phyloP scores from a whole-genome alignment of 2,113 vertebrate genomes.

The Ctenomys sociabilis region DNA sequence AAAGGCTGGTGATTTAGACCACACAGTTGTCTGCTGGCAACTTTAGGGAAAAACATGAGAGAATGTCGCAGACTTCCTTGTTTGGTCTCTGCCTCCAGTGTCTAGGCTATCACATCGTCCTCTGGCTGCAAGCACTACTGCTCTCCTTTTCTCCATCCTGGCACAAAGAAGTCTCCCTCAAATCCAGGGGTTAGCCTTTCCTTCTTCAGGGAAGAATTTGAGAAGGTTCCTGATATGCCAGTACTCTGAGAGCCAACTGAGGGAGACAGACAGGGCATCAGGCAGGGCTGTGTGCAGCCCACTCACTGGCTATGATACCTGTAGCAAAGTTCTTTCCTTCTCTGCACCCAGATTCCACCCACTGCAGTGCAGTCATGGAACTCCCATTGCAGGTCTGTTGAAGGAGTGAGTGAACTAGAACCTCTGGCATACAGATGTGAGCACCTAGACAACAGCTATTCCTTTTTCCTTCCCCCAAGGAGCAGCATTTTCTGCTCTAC shows the following conservation, averaged over 20 bases:
- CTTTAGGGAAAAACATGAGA: background rate
- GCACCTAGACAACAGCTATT: background rate
- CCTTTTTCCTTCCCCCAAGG: background rate
- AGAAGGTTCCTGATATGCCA: background rate
- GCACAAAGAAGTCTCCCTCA: background rate
- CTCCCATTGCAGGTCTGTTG: background rate
- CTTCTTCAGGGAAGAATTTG: background rate
- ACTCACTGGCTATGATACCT: background rate
- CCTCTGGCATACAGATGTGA: background rate
- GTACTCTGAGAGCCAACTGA: background rate
- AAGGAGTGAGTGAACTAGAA: background rate
- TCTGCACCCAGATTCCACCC: background rate
- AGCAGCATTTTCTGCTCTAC: background rate
- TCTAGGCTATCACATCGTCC: background rate
- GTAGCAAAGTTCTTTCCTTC: background rate
- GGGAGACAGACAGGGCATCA: background rate
- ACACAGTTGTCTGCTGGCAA: background rate
- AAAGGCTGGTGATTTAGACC: background rate
- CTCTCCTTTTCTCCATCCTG: background rate
- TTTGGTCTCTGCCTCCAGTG: background rate
- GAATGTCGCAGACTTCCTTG: background rate
- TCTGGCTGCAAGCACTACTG: too few relatives aligned
- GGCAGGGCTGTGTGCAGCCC: background rate
- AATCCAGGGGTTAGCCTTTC: background rate
- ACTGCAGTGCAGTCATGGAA: fast-evolving